Evolutionary conservation across 2,113 vertebrate species (phyloP), one percentile per base, ranked within the genome.

Genomic region (Bubo bubo): DNA sequence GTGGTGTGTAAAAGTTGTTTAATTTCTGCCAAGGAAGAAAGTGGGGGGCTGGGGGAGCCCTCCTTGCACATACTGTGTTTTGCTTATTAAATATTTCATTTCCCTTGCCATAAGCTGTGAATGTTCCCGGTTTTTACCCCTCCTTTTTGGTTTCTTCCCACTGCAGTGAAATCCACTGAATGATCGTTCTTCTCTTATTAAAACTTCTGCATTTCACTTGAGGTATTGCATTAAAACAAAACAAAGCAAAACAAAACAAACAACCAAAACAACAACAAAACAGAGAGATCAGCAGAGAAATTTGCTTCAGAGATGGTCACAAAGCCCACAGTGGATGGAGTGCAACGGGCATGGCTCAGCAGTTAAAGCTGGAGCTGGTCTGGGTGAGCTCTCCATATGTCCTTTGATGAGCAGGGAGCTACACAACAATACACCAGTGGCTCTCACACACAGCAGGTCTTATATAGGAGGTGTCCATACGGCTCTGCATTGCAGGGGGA

Each of bases 1-100:
- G 34, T 88, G 91, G 97, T 97, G 96, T 98, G 98, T 97, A 98
- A 98, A 98, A 97, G 98, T 98, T 98, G 98, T 98, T 98, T 98
- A 98, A 98, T 98, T 98, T 98, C 97, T 98, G 95, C 95, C 81
- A 81, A 87, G 96, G 97, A 98, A 97, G 95, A 97, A 94, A 95
- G 90, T 13, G 39, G 95, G 96, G 95, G 93, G 87, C 89, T 96
- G 71, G 93, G 79, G 96, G 97, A 96, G 75, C 68, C 83, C 71
- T 95, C 75, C 91, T 82, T 88, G 49, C 43, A 58, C 97, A 96
- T 79, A 72, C 83, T 96, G 82, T 12, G 0, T 96, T 93, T 93
- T 90, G 60, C 92, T 96, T 97, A 96, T 97, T 98, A 97, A 97
- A 96, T 96, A 98, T 95, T 97, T 95, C 93, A 96, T 96, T 96